phyloP scores from a whole-genome alignment of 2,888 invertebrate genomes.

The Melikaiella ostensackeni region DNA sequence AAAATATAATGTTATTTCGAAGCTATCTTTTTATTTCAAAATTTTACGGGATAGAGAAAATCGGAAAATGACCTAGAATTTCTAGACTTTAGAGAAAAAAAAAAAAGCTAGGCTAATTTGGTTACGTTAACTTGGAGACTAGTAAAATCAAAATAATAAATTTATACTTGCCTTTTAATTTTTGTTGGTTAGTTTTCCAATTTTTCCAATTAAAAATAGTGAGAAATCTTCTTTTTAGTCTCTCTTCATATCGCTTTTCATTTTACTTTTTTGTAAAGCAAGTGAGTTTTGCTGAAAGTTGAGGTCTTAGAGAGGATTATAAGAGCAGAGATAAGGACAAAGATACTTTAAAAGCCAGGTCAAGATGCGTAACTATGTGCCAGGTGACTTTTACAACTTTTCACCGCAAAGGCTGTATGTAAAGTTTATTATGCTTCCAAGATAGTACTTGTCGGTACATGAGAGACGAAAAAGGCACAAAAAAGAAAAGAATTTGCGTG shows the following conservation, averaged over 20 bases:
- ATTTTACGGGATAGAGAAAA: too few species aligned
- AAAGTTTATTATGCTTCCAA: conserved; percentile 31
- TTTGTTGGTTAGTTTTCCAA: too few species aligned
- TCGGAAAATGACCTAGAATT: too few species aligned
- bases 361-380: conserved; percentile 31
- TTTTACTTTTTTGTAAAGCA: not conserved
- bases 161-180: too few species aligned
- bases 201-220: too few species aligned
- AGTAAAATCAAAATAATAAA: too few species aligned
- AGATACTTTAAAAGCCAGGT: conserved; percentile 25
- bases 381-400: conserved; percentile 28
- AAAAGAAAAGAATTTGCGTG: conserved; percentile 16
- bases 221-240: too few species aligned
- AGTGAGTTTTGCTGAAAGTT: conserved; percentile 15
- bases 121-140: too few species aligned
- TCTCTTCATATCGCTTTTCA: not conserved
- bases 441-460: conserved; percentile 4
- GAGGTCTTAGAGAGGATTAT: not conserved
- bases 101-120: too few species aligned
- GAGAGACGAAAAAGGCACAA: not conserved
- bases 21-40: too few species aligned
- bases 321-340: conserved; percentile 10
- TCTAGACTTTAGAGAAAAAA: too few species aligned
- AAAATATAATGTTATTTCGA: too few species aligned
- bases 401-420: conserved; percentile 3